Base-by-base conservation (phyloP, 2,113 vertebrate genomes). In the Nesoenas mayeri region DNA sequence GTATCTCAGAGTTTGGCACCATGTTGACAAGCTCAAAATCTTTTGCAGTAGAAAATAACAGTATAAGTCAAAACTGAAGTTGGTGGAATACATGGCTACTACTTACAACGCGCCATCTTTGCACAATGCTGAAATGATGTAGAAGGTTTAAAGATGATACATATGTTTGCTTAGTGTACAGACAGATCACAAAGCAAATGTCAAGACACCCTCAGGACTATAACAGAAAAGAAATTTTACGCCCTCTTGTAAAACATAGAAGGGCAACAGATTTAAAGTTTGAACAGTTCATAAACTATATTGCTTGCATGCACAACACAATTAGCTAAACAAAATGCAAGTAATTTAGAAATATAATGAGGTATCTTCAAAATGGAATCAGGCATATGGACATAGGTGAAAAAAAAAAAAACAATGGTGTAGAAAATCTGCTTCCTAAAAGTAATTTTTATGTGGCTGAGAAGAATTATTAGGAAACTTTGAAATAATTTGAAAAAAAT, bases 331-430 rank as follows among this genome's bases (percentile, higher is more conserved):
- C 88, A 77, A 91, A 96, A 93, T 13, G 6, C 26, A 64, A 75
- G 85, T 95, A 93, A 94, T 93, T 77, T 64, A 57, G 84, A 94
- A 97, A 85, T 95, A 77, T n/a, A 93, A 78, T 94, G 84, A 28
- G 53, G 1, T 65, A n/a, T 70, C 70, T 72, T 93, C 18, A 31
- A 9, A 61, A 57, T 57, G 86, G 44, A 94, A 42, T 56, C 22
- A 66, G 67, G 7, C 42, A 36, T 89, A 38, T 66, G 83, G 86
- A 40, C 53, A 78, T 11, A 70, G 65, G 31, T 90, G 29, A 19
- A 62, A 42, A 78, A 67, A 62, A 42, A 78, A 67, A n/a, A 5
- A 53, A 11, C n/a, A n/a, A 7, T 64, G 24, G 5, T 24, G 69
- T 1, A 26, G 47, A 58, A 85, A 78, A 24, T 62, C 24, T 80